A percentile compares a stretch with the other conserved stretches of the same genome.
Conservation (phyloP, 2,113 vertebrate genomes). For the Haemorhous mexicanus region DNA sequence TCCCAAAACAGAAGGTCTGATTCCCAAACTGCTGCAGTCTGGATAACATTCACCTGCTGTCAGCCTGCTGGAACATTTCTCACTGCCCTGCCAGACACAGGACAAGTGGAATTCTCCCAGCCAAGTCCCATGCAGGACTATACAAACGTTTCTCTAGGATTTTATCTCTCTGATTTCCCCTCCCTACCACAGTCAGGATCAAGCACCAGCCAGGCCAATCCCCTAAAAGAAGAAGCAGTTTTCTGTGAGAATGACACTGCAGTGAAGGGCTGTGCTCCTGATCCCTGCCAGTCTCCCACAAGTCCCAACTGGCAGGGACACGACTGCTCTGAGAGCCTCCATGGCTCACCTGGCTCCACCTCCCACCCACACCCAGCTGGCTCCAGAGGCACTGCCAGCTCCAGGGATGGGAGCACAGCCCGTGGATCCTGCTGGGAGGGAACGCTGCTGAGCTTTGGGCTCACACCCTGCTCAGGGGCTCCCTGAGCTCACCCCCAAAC, state of each 20-base stretch:
- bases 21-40: neutral
- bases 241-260: neutral
- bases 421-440: accelerated
- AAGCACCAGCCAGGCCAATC: neutral
- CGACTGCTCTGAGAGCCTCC: neutral
- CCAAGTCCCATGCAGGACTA: neutral
- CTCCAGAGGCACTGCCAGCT: neutral
- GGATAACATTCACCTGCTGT: neutral
- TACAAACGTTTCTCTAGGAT: accelerated
- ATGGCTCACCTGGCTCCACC: neutral
- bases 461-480: neutral
- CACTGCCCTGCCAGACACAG: neutral
- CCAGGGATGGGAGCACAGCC: neutral
- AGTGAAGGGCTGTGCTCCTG: neutral
- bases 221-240: neutral
- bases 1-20: neutral
- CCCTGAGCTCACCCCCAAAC: neutral
- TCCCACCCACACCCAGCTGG: neutral
- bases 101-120: neutral
- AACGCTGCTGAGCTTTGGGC: neutral
- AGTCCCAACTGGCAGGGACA: constrained; percentile 2
- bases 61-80: neutral
- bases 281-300: neutral
- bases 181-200: accelerated
- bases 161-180: neutral